A percentile compares a stretch with the other conserved stretches of the same genome.
Evolutionary conservation across 2,113 vertebrate genomes (phyloP).

Genomic region (Vulpes ferrilata): DNA sequence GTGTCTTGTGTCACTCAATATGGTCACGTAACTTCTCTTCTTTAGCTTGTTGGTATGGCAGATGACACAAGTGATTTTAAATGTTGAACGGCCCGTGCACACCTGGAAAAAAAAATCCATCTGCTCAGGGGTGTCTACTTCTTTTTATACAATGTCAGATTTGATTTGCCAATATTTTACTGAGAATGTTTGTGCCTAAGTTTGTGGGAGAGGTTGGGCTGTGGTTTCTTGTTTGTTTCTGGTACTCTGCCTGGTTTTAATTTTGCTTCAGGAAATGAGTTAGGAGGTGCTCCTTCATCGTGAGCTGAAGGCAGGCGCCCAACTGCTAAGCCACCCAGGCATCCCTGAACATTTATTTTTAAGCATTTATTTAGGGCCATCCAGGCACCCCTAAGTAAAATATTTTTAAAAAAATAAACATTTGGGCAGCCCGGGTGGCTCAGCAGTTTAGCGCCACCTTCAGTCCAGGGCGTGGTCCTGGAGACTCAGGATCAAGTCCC

Average conservation of each 20-base stretch:
- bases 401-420: too few species aligned
- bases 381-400: too few species aligned
- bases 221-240: background rate
- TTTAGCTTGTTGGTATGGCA: background rate
- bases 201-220: background rate
- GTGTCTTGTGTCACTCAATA: background rate
- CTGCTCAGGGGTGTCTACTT: background rate
- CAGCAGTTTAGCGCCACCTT: too few species aligned
- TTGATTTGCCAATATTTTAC: background rate
- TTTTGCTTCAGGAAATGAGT: background rate
- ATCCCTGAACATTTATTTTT: too few species aligned
- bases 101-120: background rate
- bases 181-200: background rate
- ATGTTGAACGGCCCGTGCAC: background rate
- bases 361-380: too few species aligned
- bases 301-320: too few species aligned
- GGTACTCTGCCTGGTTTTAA: background rate
- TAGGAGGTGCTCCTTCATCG: background rate
- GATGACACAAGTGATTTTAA: background rate
- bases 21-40: background rate
- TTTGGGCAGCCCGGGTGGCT: too few species aligned
- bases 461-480: too few species aligned
- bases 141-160: background rate
- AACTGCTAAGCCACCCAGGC: too few species aligned
- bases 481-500: too few species aligned